Base-by-base conservation (phyloP, 1,140 invertebrate species). In the Drosophila seguyi region DNA sequence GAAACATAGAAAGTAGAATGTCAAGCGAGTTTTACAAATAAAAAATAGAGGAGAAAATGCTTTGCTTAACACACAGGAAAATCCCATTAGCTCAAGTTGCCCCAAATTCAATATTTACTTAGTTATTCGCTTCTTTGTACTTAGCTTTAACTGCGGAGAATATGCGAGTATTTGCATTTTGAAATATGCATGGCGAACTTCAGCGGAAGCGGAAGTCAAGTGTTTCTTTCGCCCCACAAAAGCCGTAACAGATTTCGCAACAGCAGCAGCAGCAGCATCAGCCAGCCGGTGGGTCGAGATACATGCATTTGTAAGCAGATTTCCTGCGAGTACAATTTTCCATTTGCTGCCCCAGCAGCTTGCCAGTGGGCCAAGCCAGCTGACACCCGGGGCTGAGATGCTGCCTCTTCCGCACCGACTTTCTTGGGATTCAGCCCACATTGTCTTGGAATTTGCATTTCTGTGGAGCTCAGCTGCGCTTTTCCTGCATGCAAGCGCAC, bases 281-380 rank as follows among this genome's bases (percentile, higher is more conserved):
- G 52, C 31, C 65, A 50, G 45, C 36, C 48, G 47, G 53, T 50
- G 57, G 45, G 71, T 34, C 29, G 44, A 78, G 76, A 74, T 73
- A 77, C 81, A 81, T 86, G 81, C 81, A 85, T 81, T 85, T 81
- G 78, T 72, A 88, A 90, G 73, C 85, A 80, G 80, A 84, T 87
- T 90, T 87, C 81, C 85, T 84, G 67, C 31, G 58, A 84, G 80
- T 66, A 68, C 59, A 79, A 80, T 88, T 79, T 75, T 78, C 77
- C 78, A 87, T 87, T 87, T 87, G 83, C 80, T 87, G 77, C 85
- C 72, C 87, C 71, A 72, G 72, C 72, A 81, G 68, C 67, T 78
- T 78, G 82, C 65, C 65, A 85, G 73, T 85, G 77, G 77, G 80
- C 72, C 68, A 83, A 47, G 18, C 27, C 69, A 86, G 81, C 81